Evolutionary conservation across 2,113 vertebrate species (phyloP).

Genomic region (Phoenicopterus ruber): DNA sequence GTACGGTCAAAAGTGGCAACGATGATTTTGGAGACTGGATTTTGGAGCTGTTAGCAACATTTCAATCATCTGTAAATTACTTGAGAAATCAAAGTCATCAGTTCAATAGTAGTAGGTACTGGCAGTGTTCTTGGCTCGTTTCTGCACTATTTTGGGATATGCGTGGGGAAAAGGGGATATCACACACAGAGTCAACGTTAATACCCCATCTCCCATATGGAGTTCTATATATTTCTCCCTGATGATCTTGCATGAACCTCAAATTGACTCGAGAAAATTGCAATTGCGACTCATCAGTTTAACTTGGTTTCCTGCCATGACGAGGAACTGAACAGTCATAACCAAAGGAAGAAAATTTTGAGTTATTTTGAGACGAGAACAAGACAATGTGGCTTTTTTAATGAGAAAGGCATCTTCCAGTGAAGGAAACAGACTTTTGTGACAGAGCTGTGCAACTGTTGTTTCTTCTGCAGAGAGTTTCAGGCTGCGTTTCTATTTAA

Average conservation of each 20-base stretch:
- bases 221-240: not conserved
- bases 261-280: slow-evolving; percentile 5
- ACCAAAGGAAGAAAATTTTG: slow-evolving; percentile 30
- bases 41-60: not conserved
- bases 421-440: slow-evolving; percentile 8
- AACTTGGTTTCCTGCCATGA: not conserved
- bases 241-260: not conserved
- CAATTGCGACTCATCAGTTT: not conserved
- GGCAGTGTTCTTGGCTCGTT: not conserved
- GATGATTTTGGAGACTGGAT: not conserved
- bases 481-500: slow-evolving; percentile 41
- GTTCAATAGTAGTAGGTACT: not conserved
- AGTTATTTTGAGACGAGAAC: slow-evolving; percentile 46
- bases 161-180: not conserved
- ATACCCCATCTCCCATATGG: not conserved
- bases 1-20: not conserved
- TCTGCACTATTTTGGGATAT: not conserved
- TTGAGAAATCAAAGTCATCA: not conserved
- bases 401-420: slow-evolving; percentile 31
- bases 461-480: not conserved
- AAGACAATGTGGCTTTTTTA: slow-evolving; percentile 23
- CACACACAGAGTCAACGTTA: not conserved
- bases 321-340: slow-evolving; percentile 4
- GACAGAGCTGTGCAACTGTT: not conserved
- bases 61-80: not conserved